phyloP scores from a whole-genome alignment of 2,888 invertebrate genomes.

The Cephus sareptanus region DNA sequence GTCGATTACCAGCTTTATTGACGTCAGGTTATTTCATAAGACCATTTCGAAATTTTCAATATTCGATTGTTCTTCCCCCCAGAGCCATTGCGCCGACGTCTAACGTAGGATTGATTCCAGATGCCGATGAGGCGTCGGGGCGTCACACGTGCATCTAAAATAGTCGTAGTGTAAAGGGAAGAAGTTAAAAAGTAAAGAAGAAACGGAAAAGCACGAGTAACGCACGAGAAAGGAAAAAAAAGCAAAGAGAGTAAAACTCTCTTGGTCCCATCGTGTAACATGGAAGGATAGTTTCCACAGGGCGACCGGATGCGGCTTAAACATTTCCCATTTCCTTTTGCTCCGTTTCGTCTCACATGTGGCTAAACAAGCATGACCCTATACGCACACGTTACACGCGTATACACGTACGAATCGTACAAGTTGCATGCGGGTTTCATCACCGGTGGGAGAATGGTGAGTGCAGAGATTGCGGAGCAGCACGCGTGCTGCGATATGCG shows the following conservation, averaged over 20 bases:
- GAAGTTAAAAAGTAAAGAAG: neutral
- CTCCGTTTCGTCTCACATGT: slow-evolving; percentile 1
- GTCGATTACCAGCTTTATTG: too few species aligned
- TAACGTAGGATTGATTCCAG: neutral
- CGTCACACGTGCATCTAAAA: neutral
- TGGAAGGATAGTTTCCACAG: neutral
- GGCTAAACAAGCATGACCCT: neutral
- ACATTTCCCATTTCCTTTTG: neutral
- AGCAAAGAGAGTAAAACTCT: neutral
- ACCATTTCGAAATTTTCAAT: neutral
- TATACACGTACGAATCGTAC: neutral
- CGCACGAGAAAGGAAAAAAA: neutral
- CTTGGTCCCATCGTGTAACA: neutral
- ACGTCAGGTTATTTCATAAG: too few species aligned
- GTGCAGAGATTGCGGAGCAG: neutral
- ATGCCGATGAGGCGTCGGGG: neutral
- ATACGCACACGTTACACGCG: neutral
- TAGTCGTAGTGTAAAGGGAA: neutral
- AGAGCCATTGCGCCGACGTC: neutral
- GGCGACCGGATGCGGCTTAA: neutral
- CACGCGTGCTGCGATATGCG: neutral
- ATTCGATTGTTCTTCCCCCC: neutral
- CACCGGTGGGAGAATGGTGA: neutral
- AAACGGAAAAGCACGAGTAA: neutral
- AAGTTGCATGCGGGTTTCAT: neutral